Conservation (phyloP, 2,113 vertebrate genomes). For the Elachura formosa region DNA sequence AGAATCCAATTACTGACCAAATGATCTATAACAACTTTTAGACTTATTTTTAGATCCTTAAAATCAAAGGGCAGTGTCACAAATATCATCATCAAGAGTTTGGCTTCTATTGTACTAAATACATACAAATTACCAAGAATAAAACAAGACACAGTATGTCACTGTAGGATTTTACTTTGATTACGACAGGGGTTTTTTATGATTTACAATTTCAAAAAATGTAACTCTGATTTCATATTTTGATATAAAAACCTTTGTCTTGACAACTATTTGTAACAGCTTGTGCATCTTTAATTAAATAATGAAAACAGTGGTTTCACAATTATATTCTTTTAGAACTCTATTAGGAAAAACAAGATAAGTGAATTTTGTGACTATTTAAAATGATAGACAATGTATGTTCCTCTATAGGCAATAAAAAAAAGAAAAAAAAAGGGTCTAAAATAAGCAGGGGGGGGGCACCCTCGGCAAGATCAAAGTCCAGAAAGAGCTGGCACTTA, state of each 20-base stretch:
- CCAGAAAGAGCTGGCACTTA: conserved; percentile 83
- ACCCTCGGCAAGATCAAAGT: conserved; percentile 85
- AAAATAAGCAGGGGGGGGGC: accelerated
- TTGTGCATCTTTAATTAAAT: background rate
- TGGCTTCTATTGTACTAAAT: background rate
- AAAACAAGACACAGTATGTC: background rate
- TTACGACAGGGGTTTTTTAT: background rate
- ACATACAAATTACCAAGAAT: background rate
- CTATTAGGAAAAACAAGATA: conserved; percentile 18
- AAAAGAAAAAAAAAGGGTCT: background rate
- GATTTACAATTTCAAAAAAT: background rate
- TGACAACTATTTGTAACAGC: background rate
- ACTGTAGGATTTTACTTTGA: background rate
- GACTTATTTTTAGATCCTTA: background rate
- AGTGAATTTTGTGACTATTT: conserved; percentile 69
- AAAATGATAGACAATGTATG: conserved; percentile 80
- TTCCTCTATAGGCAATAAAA: conserved; percentile 75
- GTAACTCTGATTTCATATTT: background rate
- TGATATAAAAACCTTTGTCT: background rate
- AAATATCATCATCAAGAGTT: background rate
- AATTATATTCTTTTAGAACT: background rate
- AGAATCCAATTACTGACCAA: background rate
- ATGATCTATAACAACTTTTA: background rate
- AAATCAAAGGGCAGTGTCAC: background rate
- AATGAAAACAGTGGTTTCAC: conserved; percentile 3